Percentiles rank a stretch among this genome's conserved stretches.
These are phyloP conservation scores for Dinoponera quadriceps DNA, from an alignment of 1,140 invertebrate genomes.

Conservation along the genomic window DNA sequence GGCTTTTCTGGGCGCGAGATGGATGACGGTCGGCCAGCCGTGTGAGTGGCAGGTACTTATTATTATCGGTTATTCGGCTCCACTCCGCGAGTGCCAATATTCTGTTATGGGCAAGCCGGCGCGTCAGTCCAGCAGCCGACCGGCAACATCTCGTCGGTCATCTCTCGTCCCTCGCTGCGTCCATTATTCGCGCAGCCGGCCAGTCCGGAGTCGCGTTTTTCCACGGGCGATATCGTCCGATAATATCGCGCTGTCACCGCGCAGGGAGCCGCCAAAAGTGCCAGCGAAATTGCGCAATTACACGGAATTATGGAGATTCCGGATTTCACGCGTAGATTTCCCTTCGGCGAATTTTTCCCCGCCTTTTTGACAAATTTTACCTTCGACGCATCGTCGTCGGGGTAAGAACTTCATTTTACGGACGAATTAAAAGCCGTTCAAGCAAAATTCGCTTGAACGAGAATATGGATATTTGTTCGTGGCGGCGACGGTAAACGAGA, in stretches of 20 bases:
- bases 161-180: conserved; percentile 46
- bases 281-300: conserved; percentile 23
- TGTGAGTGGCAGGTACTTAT: conserved; percentile 78
- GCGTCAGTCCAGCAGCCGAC: conserved; percentile 7
- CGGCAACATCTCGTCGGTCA: conserved; percentile 68
- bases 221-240: conserved; percentile 7
- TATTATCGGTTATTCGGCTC: conserved; percentile 78
- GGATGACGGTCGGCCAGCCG: conserved; percentile 52
- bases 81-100: conserved; percentile 77
- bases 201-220: conserved; percentile 27
- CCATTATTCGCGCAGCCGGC: conserved; percentile 40
- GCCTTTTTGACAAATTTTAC: not conserved
- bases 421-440: not conserved
- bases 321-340: not conserved
- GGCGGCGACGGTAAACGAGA: not conserved
- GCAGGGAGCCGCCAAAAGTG: not conserved
- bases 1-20: conserved; percentile 43
- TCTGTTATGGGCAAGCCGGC: conserved; percentile 62
- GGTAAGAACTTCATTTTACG: too few relatives aligned
- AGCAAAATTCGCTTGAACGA: not conserved
- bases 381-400: too few relatives aligned
- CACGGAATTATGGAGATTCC: not conserved
- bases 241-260: conserved; percentile 1
- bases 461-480: not conserved
- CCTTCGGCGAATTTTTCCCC: not conserved